Evolutionary conservation across 1,140 invertebrate species (phyloP), one percentile per base, ranked within the genome.

Genomic region (Pseudoatta argentina): DNA sequence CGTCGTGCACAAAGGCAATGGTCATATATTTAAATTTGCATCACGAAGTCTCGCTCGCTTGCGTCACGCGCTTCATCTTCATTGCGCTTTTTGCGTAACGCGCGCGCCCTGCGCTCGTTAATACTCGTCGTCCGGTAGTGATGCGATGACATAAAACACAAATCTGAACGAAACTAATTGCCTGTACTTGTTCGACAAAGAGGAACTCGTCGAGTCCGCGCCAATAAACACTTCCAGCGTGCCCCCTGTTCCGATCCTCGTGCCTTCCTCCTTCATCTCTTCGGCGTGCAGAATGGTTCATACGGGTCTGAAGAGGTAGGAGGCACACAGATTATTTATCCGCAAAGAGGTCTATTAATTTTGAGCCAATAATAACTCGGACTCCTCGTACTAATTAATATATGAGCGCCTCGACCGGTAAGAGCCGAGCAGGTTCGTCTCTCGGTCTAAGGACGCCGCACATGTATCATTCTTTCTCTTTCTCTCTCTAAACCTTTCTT

Each of bases 371-470:
- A 93, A 94, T 94, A 94, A 93, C 92, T 94, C 89, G 89, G 89
- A 91, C 87, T 93, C 90, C 87, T 92, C 92, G 92, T 93, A 93
- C 92, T 93, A 93, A 94, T 93, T 93, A 93, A 93, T 93, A 94
- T 94, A 93, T 93, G 92, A 93, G 90, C 92, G 87, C 91, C 90
- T 93, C 76, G 91, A 73, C 75, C 81, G 91, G 90, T 87, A 89
- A 92, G 90, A 88, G 86, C 79, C 86, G 89, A 92, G 92, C 93
- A 93, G 92, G 93, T 93, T 93, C 92, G 91, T 91, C 86, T 88
- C 86, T 87, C 67, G 69, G 82, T 88, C 73, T 86, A 82, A 85
- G 85, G 55, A 76, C 89, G 85, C 86, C 44, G 27, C 67, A 30
- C 51, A 44, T 12, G 30, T 39, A 39, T 30, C 18, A 86, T 44